Evolutionary conservation across 2,113 vertebrate genomes (phyloP).

Genomic region (Myxocyprinus asiaticus): DNA sequence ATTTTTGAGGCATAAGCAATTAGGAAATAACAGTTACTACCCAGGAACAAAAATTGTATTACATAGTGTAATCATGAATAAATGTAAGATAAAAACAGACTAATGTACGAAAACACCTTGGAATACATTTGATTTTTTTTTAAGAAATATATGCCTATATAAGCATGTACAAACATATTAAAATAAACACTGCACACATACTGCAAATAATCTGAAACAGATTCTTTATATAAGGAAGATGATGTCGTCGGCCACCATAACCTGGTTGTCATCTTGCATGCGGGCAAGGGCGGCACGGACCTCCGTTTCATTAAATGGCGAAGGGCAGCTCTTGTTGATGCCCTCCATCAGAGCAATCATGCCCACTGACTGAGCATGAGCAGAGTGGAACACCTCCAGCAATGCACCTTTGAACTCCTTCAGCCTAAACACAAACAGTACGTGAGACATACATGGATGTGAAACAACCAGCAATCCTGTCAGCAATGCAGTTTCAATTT

Average conservation of each 20-base stretch:
- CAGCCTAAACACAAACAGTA: conserved; percentile 73
- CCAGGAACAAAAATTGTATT: too few species aligned
- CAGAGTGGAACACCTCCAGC: conserved; percentile 84
- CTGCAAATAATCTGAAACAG: neutral
- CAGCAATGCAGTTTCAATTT: neutral
- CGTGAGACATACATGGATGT: neutral
- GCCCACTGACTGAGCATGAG: conserved; percentile 89
- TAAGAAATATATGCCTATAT: neutral
- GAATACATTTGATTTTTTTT: neutral
- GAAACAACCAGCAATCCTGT: neutral
- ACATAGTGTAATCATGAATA: too few species aligned
- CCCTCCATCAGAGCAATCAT: conserved; percentile 78
- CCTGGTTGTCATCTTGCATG: conserved; percentile 97
- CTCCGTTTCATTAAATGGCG: conserved; percentile 77
- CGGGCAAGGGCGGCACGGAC: conserved; percentile 79
- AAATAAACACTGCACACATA: neutral
- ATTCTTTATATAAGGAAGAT: conserved; percentile 89
- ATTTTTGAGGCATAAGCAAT: too few species aligned
- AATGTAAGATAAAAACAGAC: neutral
- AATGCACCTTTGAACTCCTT: conserved; percentile 90
- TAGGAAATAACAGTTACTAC: too few species aligned
- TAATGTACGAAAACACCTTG: neutral
- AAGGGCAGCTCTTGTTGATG: conserved; percentile 77
- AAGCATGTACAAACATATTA: neutral
- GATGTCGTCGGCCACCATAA: conserved; percentile 95